Conservation (phyloP, 2,113 vertebrate genomes). For the Lampris incognitus region DNA sequence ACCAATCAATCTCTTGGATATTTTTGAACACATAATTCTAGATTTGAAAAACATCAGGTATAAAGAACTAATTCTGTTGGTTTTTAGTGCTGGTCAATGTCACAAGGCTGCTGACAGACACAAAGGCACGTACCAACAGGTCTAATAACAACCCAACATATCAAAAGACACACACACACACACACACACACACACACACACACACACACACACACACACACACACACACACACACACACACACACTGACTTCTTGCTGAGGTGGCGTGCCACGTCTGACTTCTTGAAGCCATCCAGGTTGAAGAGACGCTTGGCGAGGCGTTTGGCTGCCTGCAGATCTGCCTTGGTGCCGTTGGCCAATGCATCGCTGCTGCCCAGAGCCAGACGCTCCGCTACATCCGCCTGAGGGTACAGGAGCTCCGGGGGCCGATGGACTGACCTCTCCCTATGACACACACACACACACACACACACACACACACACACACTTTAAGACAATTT, state of each 20-base stretch:
- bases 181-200: constrained; percentile 17
- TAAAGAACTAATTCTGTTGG: no score
- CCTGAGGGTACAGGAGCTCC: constrained; percentile 85
- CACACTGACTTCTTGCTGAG: constrained; percentile 92
- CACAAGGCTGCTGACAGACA: neutral
- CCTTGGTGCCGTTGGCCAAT: constrained; percentile 89
- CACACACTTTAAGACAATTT: constrained; percentile 7
- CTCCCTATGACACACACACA: constrained; percentile 67
- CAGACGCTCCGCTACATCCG: constrained; percentile 88
- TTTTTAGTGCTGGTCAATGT: no score
- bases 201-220: constrained; percentile 4
- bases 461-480: constrained; percentile 13
- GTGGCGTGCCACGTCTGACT: constrained; percentile 93
- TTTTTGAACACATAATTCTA: no score
- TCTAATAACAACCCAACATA: neutral
- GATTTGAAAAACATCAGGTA: no score
- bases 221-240: neutral
- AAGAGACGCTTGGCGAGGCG: constrained; percentile 94
- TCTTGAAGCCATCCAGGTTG: constrained; percentile 94
- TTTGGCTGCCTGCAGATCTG: constrained; percentile 91
- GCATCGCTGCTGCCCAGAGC: constrained; percentile 85
- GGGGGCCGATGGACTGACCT: constrained; percentile 57
- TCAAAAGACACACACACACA: neutral
- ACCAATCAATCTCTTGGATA: no score
- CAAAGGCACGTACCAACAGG: neutral